Evolutionary conservation across 2,113 vertebrate genomes (phyloP).

Genomic region (Budorcas taxicolor): DNA sequence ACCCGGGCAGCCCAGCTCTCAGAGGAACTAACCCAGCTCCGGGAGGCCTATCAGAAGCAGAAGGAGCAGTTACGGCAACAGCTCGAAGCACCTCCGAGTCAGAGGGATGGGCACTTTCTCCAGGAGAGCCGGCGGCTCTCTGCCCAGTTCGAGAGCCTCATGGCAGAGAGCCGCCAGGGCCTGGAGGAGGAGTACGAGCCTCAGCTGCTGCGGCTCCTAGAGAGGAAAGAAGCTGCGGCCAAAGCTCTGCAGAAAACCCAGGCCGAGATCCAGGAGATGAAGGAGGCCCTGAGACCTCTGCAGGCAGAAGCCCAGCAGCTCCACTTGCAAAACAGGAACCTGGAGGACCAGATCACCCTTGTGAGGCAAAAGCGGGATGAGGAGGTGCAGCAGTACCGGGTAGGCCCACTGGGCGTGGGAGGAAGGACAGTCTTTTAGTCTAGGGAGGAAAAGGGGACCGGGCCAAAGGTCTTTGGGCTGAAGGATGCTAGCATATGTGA

Average conservation of each 20-base stretch:
- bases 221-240: slow-evolving; percentile 82
- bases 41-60: slow-evolving; percentile 80
- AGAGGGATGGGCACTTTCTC: slow-evolving; percentile 81
- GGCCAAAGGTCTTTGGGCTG: neutral
- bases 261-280: slow-evolving; percentile 85
- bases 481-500: neutral
- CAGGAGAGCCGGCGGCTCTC: slow-evolving; percentile 85
- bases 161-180: slow-evolving; percentile 84
- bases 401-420: slow-evolving; percentile 56
- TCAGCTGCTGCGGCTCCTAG: slow-evolving; percentile 86
- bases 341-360: slow-evolving; percentile 89
- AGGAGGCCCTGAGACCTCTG: slow-evolving; percentile 83
- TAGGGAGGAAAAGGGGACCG: neutral
- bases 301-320: slow-evolving; percentile 85
- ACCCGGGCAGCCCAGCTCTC: slow-evolving; percentile 81
- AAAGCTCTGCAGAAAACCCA: slow-evolving; percentile 83
- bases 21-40: slow-evolving; percentile 81
- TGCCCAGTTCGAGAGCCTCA: slow-evolving; percentile 87
- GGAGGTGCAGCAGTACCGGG: slow-evolving; percentile 87
- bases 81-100: slow-evolving; percentile 73
- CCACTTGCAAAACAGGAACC: slow-evolving; percentile 82
- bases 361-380: slow-evolving; percentile 85
- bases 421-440: neutral
- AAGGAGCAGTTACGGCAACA: slow-evolving; percentile 77
- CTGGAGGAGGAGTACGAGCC: slow-evolving; percentile 92